Evolutionary conservation across 1,140 invertebrate species (phyloP).

Genomic region (Microplitis mediator): DNA sequence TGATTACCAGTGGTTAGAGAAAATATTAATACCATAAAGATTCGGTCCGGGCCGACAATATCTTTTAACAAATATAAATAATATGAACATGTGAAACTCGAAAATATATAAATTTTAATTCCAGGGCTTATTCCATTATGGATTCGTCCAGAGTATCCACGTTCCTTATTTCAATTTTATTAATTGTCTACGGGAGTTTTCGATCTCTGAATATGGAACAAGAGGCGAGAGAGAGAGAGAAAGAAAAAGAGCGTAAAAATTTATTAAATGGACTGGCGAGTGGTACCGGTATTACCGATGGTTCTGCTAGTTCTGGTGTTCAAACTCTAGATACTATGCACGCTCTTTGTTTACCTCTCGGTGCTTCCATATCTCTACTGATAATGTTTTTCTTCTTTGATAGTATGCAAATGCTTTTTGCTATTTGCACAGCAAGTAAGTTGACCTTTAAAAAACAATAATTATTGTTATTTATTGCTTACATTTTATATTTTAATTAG

Average conservation of each 20-base stretch:
- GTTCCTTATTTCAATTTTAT: constrained; percentile 94
- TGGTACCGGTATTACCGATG: constrained; percentile 44
- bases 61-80: not conserved
- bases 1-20: constrained; percentile 61
- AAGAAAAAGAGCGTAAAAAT: constrained; percentile 75
- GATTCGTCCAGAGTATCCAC: constrained; percentile 96
- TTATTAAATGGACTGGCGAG: constrained; percentile 61
- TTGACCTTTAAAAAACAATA: not conserved
- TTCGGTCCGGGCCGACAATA: not conserved
- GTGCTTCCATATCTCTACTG: constrained; percentile 92
- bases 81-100: not conserved
- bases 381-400: constrained; percentile 99
- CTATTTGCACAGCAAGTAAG: constrained; percentile 95
- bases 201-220: constrained; percentile 93
- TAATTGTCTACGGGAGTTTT: constrained; percentile 96
- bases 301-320: constrained; percentile 69
- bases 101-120: constrained; percentile 29
- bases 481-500: constrained; percentile 65
- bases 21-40: not conserved
- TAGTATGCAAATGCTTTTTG: constrained; percentile 97
- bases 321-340: constrained; percentile 96
- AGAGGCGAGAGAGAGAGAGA: constrained; percentile 84
- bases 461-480: not conserved
- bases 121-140: constrained; percentile 92
- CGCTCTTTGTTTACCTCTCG: constrained; percentile 93